A percentile compares a stretch with the other conserved stretches of the same genome.
phyloP scores from a whole-genome alignment of 2,888 invertebrate genomes.

The Archips xylosteana region DNA sequence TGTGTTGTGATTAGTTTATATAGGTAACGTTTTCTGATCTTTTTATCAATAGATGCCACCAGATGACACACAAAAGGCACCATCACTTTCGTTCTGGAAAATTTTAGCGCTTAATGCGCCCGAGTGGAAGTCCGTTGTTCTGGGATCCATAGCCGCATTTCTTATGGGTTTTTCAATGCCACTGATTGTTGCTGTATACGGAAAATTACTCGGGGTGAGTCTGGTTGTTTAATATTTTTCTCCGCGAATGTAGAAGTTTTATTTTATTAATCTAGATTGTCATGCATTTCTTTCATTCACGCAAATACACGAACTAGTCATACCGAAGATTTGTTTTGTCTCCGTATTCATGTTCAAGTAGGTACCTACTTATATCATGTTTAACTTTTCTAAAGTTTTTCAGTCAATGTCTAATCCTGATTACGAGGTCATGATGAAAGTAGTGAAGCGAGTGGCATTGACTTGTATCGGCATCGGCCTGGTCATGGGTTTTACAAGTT shows the following conservation, averaged over 20 bases:
- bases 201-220: conserved; percentile 87
- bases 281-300: background rate
- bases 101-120: conserved; percentile 85
- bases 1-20: background rate
- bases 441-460: conserved; percentile 54
- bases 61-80: conserved; percentile 44
- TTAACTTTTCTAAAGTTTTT: conserved; percentile 38
- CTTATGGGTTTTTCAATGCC: conserved; percentile 89
- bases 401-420: conserved; percentile 62
- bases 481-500: conserved; percentile 57
- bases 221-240: background rate
- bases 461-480: conserved; percentile 57
- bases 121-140: conserved; percentile 86
- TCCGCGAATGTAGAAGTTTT: background rate
- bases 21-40: background rate
- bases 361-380: background rate
- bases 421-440: conserved; percentile 53
- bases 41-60: conserved; percentile 10
- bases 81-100: conserved; percentile 66
- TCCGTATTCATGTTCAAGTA: too few relatives aligned
- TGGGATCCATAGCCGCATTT: conserved; percentile 85
- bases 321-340: too few relatives aligned
- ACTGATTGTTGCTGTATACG: conserved; percentile 88
- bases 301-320: too few relatives aligned
- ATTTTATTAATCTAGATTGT: background rate